These are phyloP conservation scores for Pseudopleuronectes americanus DNA, from an alignment of 2,797 vertebrate genomes.

Conservation along the genomic window DNA sequence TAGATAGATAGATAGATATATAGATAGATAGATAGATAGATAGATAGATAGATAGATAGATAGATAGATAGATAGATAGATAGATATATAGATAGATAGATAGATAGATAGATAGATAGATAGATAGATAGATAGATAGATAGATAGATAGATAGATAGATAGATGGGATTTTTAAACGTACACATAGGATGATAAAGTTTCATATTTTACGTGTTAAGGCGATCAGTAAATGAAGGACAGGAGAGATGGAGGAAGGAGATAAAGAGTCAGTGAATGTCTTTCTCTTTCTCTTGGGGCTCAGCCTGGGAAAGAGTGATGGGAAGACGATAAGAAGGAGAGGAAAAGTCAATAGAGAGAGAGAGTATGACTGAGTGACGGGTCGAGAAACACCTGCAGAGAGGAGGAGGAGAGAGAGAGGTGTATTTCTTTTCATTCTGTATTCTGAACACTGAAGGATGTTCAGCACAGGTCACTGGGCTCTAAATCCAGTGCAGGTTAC, in stretches of 20 bases:
- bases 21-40: neutral
- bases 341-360: constrained; percentile 59
- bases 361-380: constrained; percentile 44
- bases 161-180: neutral
- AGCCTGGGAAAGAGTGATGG: constrained; percentile 46
- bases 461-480: constrained; percentile 21
- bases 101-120: neutral
- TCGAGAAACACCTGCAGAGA: constrained; percentile 18
- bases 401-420: neutral
- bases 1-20: too few relatives aligned
- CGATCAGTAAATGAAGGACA: constrained; percentile 50
- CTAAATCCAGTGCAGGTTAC: constrained; percentile 13
- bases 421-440: neutral
- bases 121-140: neutral
- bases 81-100: neutral
- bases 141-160: neutral
- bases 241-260: constrained; percentile 39
- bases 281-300: constrained; percentile 54
- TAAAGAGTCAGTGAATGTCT: constrained; percentile 41
- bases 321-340: constrained; percentile 47
- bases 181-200: too few relatives aligned
- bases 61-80: neutral
- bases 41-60: neutral
- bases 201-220: constrained; percentile 3
- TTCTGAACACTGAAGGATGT: constrained; percentile 10